Base-by-base conservation (phyloP, 37 sponge, comb jelly and placozoan species). In the Haliclona indistincta region DNA sequence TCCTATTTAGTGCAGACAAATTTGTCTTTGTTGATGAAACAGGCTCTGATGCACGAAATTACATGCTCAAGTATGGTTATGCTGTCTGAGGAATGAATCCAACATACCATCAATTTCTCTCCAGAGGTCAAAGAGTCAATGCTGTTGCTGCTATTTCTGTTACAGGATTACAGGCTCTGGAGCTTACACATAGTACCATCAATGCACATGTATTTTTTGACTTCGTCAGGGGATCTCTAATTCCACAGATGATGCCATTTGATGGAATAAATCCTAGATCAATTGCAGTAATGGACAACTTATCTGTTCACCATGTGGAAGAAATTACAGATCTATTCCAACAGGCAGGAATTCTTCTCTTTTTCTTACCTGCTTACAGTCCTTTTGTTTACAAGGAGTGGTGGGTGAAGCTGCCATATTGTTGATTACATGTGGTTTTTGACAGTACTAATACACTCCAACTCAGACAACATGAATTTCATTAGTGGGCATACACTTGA, bases 181-280 rank as follows among this genome's bases (percentile, higher is more conserved):
- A 80, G 7, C 64, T 80, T 10, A 80, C 72, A 22, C 11, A 36
- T 37, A 61, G 44, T 25, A 56, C 69, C 51, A 43, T 79, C 3
- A 45, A 79, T 61, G 52, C 44, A 58, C 61, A 70, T 29, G 62
- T 35, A n/a, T 80, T 80, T 43, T 32, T 56, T 11, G 69, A 78
- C 62, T 78, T 54, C 54, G 45, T 58, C 30, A 52, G 81, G 41
- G 72, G 71, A 25, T 58, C 40, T 22, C 32, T 80, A 38, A 80
- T 80, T 44, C 81, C 71, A 17, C 58, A 80, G 25, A 70, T 80
- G 71, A 37, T 70, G 22, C 64, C 47, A n/a, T 80, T 71, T 80
- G 81, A 80, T 71, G 71, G 72, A n/a, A 7, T 36, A 36, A 71
- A 26, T 37, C 56, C 49, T 37, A 70, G 23, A 13, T 80, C 81